Conservation (phyloP, 2,888 invertebrate species). For the Thymelicus sylvestris region DNA sequence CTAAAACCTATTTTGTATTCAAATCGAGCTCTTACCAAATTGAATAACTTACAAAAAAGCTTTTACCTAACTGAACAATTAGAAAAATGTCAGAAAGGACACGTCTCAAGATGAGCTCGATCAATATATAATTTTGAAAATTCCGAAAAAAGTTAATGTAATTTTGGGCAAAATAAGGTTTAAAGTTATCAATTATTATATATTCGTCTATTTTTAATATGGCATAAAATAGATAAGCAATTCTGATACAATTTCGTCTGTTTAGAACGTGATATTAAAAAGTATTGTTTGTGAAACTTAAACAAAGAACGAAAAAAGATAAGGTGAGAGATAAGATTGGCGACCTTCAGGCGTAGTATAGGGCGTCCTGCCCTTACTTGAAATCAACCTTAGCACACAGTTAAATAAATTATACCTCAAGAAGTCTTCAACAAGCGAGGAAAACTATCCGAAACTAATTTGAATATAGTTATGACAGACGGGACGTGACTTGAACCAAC, state of each 20-base stretch:
- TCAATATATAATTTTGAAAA: too few species aligned
- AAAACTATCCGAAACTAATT: conserved; percentile 30
- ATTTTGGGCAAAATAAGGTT: too few species aligned
- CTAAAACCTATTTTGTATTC: conserved; percentile 18
- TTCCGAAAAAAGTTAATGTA: too few species aligned
- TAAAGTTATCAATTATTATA: too few species aligned
- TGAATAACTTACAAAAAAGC: conserved; percentile 8
- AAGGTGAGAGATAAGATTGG: conserved; percentile 30
- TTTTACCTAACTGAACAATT: background rate
- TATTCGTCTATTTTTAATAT: too few species aligned
- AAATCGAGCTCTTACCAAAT: conserved; percentile 13
- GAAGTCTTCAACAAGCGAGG: conserved; percentile 22
- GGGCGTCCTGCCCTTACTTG: conserved; percentile 44
- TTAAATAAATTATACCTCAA: conserved; percentile 42
- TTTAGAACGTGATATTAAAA: background rate
- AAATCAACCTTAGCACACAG: conserved; percentile 38
- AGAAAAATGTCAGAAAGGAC: background rate
- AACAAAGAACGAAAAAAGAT: conserved; percentile 34
- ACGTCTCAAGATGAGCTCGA: background rate
- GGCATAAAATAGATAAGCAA: background rate
- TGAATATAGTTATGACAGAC: conserved; percentile 24
- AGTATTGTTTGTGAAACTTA: conserved; percentile 33
- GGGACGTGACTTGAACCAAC: conserved; percentile 19
- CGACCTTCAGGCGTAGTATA: conserved; percentile 41
- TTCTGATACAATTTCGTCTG: background rate